Evolutionary conservation across 2,113 vertebrate species (phyloP), one percentile per base, ranked within the genome.

Genomic region (Sebastes fasciatus): DNA sequence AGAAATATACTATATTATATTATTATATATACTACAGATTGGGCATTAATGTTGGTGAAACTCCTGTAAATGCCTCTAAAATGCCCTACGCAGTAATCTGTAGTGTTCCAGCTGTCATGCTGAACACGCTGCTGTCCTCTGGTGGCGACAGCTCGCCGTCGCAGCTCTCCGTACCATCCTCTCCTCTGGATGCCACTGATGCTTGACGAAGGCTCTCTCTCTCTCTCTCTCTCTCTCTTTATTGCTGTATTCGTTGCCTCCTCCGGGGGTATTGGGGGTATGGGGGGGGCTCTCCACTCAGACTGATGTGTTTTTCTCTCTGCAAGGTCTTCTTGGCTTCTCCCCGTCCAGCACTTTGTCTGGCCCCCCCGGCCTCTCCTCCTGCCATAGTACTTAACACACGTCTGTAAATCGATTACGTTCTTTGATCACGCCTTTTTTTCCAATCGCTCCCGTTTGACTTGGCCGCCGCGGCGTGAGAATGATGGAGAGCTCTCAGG

Each of bases 381-480:
- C 60, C 84, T 91, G 89, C 48, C 19, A 85, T 84, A 84, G 52
- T 57, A 85, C 89, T 91, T 89, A 88, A 71, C 83, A 87, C 17
- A 79, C 83, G 77, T 89, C 85, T 91, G 86, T 80, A 76, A 84
- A 90, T 78, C 74, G 64, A 89, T 93, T 81, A 80, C 87, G 80
- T 80, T 86, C 88, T 88, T 88, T 78, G 76, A 93, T 91, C 77
- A 40, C 8, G 17, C n/a, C 46, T 40, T 54, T 58, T 80, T 67
- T 86, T 88, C 87, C 87, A 87, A 10, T 61, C 5, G 3, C 61
- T 81, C 34, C 34, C 34, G 34, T 94, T 95, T 94, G 55, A 75
- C 63, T 94, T 95, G 94, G 94, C 92, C 19, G 73, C 19, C 12
- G 5, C 49, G 6, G 84, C 86, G 86, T 87, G 80, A 91, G 92